Evolutionary conservation across 2,113 vertebrate genomes (phyloP).

Genomic region (Odobenus rosmarus): DNA sequence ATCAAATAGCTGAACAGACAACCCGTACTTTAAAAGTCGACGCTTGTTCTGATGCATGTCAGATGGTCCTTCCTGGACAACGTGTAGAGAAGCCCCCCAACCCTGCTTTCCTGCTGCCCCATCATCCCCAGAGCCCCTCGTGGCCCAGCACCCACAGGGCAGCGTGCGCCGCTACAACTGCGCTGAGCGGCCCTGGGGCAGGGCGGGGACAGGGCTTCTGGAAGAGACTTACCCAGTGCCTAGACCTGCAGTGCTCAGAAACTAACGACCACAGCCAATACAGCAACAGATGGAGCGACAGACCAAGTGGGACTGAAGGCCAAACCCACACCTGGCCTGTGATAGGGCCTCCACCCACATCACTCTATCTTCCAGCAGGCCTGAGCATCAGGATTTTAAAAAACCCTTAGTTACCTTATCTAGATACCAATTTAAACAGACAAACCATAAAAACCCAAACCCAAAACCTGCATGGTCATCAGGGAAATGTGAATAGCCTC

Average conservation of each 20-base stretch:
- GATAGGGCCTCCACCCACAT: not conserved
- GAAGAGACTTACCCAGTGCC: not conserved
- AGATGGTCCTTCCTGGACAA: not conserved
- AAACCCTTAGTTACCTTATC: not conserved
- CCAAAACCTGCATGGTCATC: not conserved
- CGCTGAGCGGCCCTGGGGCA: not conserved
- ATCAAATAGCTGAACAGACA: not conserved
- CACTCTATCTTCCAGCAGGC: not conserved
- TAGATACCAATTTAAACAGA: not conserved
- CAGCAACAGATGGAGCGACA: accelerated
- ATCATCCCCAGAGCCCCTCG: not conserved
- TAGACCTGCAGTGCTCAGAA: not conserved
- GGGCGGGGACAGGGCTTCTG: not conserved
- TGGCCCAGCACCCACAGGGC: not conserved
- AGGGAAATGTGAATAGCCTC: not conserved
- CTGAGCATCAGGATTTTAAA: not conserved
- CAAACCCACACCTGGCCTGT: not conserved
- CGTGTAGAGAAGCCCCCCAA: not conserved
- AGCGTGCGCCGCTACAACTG: not conserved
- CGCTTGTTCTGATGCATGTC: not conserved
- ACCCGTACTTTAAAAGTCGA: not conserved
- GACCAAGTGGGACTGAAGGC: not conserved
- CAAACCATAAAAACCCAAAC: not conserved
- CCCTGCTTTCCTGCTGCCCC: not conserved
- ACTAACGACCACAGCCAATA: not conserved